Percentiles rank a stretch among this genome's conserved stretches.
Conservation (phyloP, 2,888 invertebrate species). For the Caenorhabditis becei region DNA sequence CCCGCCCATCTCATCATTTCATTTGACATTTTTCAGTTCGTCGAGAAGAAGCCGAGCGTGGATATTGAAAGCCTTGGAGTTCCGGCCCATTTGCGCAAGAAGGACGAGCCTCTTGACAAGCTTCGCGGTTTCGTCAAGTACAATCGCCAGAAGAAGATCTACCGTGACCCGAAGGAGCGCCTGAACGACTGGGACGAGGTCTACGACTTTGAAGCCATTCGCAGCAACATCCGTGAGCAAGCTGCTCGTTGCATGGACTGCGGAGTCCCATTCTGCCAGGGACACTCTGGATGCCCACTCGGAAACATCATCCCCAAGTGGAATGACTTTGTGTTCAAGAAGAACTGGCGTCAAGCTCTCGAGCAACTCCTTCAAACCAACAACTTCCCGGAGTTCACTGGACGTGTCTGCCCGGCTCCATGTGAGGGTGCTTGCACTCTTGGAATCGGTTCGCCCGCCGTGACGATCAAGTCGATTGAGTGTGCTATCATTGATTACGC, state of each 20-base stretch:
- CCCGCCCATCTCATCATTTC: too few relatives aligned
- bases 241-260: constrained; percentile 98
- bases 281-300: constrained; percentile 94
- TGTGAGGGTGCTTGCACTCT: constrained; percentile 98
- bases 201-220: constrained; percentile 88
- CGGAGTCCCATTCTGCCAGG: constrained; percentile 98
- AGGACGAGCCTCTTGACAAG: constrained; percentile 80
- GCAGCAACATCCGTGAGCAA: constrained; percentile 90
- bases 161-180: constrained; percentile 90
- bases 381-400: constrained; percentile 90
- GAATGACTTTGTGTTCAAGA: constrained; percentile 94
- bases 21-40: constrained; percentile 30
- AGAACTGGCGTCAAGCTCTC: constrained; percentile 85
- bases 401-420: constrained; percentile 91
- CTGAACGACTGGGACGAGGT: constrained; percentile 96
- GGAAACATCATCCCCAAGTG: constrained; percentile 99
- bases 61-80: constrained; percentile 80
- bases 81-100: constrained; percentile 65
- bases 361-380: constrained; percentile 96
- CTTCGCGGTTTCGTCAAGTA: constrained; percentile 93
- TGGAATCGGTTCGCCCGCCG: constrained; percentile 95
- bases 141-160: constrained; percentile 90
- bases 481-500: constrained; percentile 98
- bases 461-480: constrained; percentile 99
- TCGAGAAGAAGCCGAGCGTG: constrained; percentile 57